Base-by-base conservation (phyloP, 1,140 invertebrate species). In the Pachyrhynchus sulphureomaculatus region DNA sequence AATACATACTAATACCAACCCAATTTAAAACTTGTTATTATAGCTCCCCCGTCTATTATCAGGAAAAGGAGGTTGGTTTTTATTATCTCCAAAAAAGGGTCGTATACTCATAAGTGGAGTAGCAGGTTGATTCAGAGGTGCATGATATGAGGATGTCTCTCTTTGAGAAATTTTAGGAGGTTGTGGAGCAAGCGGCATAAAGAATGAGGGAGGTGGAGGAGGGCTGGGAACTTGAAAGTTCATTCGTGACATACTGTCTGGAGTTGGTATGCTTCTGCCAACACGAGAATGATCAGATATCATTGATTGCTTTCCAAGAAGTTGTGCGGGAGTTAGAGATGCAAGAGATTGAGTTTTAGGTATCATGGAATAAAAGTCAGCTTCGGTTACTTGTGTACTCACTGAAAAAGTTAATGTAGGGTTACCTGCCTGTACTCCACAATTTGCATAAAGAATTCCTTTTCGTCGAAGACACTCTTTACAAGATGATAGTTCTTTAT, bases 341-440 rank as follows among this genome's bases (percentile, higher is more conserved):
- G 72, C 70, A 24, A 74, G 53, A 12, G 74, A 75, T 32, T 73
- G 65, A 44, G 44, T 65, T 33, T 70, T 69, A 1, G 64, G 68
- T 23, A 69, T 65, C 56, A 36, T 64, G 6, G 41, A 49, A 44
- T 62, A 57, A 32, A 69, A 65, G 44, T 66, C 68, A 13, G 47
- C 41, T 42, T 69, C 68, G 9, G 9, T 58, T 33, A 69, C 68
- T 51, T 69, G 64, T 13, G 64, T 64, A 23, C 62, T 52, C 4
- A 69, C 62, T 9, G 65, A 65, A 13, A 64, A 66, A 12, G 42
- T 62, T 33, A 57, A 10, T 12, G 17, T 26, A 10, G 23, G 18
- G 23, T 21, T 36, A 5, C 54, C 62, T 12, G 56, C 36, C 24
- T 69, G 68, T 10, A 63, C 59, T 5, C 54, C 59, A 39, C 39